Evolutionary conservation across 37 sponge, comb jelly and placozoan genomes (phyloP).

Genomic region (Haliclona indistincta): DNA sequence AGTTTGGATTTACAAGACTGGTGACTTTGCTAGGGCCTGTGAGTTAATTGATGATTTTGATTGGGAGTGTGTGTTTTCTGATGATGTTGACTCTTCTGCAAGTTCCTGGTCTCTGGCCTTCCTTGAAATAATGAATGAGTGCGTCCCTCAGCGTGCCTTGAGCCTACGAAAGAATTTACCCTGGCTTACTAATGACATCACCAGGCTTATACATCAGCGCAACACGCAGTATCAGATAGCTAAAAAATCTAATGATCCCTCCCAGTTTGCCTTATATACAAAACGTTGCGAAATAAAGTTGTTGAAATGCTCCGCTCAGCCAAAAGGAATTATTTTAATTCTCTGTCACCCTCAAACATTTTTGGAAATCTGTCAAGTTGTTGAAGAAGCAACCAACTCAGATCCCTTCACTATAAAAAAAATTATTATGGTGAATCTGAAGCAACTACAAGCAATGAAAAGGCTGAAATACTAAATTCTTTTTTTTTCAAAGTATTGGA

Average conservation of each 20-base stretch:
- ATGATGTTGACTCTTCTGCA: background rate
- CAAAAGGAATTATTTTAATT: background rate
- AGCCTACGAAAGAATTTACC: background rate
- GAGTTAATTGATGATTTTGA: background rate
- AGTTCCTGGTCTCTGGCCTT: background rate
- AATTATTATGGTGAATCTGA: background rate
- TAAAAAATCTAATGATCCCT: background rate
- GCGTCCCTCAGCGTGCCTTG: background rate
- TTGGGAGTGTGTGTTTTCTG: background rate
- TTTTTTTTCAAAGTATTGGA: background rate
- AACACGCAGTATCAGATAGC: background rate
- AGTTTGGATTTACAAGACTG: background rate
- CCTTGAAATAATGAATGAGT: background rate
- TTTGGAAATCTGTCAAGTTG: background rate
- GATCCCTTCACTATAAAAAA: background rate
- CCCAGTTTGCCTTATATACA: too few relatives aligned
- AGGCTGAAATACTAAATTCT: background rate
- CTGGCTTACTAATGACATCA: too few relatives aligned
- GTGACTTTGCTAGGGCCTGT: background rate
- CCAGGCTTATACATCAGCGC: background rate
- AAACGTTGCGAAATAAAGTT: background rate
- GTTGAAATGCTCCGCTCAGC: background rate
- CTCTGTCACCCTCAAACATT: background rate
- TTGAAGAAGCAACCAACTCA: background rate
- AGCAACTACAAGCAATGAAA: background rate